A percentile compares a stretch with the other conserved stretches of the same genome.
These are phyloP conservation scores for Corythornis madagascariensis DNA, from an alignment of 2,113 vertebrate species.

Conservation along the genomic window DNA sequence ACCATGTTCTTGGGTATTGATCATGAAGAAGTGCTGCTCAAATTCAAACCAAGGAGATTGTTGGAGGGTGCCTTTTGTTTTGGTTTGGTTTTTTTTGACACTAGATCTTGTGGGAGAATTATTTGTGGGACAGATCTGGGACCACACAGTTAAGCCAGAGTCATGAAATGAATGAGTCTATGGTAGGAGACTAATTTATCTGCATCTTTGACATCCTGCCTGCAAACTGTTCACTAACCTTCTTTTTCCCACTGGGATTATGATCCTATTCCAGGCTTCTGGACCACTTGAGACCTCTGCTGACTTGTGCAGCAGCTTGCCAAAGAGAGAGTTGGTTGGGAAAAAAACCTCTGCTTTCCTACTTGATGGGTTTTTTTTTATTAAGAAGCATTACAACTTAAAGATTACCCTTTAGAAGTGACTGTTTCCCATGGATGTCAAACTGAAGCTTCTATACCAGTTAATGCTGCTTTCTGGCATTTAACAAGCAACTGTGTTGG, in stretches of 20 bases:
- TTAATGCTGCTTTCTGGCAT: background rate
- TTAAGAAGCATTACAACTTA: background rate
- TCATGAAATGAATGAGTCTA: background rate
- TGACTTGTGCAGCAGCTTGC: slow-evolving; percentile 46
- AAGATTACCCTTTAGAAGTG: background rate
- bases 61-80: background rate
- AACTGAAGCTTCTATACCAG: background rate
- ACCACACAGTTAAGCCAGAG: background rate
- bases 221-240: slow-evolving; percentile 42
- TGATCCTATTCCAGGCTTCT: slow-evolving; percentile 28
- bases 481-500: background rate
- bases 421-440: background rate
- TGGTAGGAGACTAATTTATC: background rate
- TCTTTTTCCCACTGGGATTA: background rate
- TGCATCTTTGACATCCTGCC: slow-evolving; percentile 20
- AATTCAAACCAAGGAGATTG: background rate
- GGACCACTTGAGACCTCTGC: slow-evolving; percentile 35
- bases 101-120: background rate
- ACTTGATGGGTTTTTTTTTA: background rate
- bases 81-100: background rate
- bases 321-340: slow-evolving; percentile 44
- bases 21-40: background rate
- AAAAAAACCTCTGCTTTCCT: slow-evolving; percentile 39
- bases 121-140: background rate
- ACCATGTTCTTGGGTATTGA: background rate